Conservation (phyloP, 2,797 vertebrate genomes). For the Molossus alvarezi region DNA sequence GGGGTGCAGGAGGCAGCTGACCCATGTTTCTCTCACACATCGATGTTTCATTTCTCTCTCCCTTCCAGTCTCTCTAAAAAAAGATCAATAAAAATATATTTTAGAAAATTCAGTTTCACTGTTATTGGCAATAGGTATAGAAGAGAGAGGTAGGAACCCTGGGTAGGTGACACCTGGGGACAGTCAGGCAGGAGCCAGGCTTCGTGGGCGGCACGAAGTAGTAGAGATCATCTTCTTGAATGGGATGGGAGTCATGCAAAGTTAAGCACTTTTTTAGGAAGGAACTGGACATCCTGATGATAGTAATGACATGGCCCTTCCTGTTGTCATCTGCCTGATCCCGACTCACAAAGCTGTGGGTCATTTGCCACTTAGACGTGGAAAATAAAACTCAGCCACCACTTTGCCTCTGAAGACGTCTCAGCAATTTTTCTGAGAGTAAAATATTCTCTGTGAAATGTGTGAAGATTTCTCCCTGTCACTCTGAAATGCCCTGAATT, state of each 20-base stretch:
- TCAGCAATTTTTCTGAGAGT: slow-evolving; percentile 80
- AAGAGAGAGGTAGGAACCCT: neutral
- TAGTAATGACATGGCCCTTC: neutral
- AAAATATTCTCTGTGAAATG: slow-evolving; percentile 82
- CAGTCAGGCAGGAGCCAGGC: neutral
- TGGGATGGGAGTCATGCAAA: neutral
- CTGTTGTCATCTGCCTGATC: neutral
- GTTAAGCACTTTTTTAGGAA: slow-evolving; percentile 24
- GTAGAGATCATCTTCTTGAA: slow-evolving; percentile 22
- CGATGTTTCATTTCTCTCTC: too few species aligned
- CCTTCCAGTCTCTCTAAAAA: too few species aligned
- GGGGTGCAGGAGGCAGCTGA: too few species aligned
- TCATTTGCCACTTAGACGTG: slow-evolving; percentile 63
- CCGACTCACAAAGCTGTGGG: neutral
- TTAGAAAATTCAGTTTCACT: neutral
- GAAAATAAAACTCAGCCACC: slow-evolving; percentile 44
- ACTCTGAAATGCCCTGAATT: slow-evolving; percentile 83
- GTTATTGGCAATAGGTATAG: neutral
- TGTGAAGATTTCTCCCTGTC: slow-evolving; percentile 78
- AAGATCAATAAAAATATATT: too few species aligned
- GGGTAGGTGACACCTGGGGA: neutral
- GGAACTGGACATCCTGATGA: neutral
- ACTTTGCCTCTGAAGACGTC: slow-evolving; percentile 73
- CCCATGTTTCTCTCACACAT: too few species aligned
- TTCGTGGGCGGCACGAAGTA: neutral